phyloP scores from a whole-genome alignment of 2,113 vertebrate species.

The Tragelaphus strepsiceros region DNA sequence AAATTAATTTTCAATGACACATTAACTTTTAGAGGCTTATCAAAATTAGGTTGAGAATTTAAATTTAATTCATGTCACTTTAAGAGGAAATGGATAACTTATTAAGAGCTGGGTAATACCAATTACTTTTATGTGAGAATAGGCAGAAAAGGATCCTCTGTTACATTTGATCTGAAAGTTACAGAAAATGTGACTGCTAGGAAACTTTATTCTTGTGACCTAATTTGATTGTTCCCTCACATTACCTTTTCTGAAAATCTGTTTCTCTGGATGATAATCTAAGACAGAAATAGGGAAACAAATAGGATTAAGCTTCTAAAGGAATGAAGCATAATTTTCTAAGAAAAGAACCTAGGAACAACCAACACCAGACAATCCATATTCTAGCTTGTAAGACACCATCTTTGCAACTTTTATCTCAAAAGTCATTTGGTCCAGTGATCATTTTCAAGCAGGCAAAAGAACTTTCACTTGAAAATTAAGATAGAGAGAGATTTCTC shows the following conservation, averaged over 20 bases:
- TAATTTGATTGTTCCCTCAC: neutral
- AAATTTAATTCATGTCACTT: constrained; percentile 5
- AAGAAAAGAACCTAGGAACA: neutral
- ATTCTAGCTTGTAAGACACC: neutral
- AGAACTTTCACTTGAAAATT: neutral
- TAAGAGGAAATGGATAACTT: neutral
- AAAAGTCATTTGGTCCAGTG: neutral
- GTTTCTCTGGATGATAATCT: neutral
- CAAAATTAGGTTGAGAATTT: constrained; percentile 32
- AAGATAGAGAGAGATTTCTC: neutral
- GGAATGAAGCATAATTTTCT: neutral
- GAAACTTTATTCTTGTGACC: neutral
- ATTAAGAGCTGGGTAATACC: neutral
- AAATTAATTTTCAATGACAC: constrained; percentile 8
- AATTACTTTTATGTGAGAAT: neutral
- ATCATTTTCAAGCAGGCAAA: neutral
- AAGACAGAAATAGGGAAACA: neutral
- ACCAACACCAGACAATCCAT: neutral
- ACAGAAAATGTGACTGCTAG: neutral
- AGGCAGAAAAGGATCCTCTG: neutral
- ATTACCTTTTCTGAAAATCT: constrained; percentile 17
- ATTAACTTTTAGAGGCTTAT: neutral
- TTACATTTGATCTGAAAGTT: neutral
- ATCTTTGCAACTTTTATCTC: neutral
- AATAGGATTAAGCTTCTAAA: neutral